Evolutionary conservation across 2,113 vertebrate genomes (phyloP).

Genomic region (Takifugu flavidus): DNA sequence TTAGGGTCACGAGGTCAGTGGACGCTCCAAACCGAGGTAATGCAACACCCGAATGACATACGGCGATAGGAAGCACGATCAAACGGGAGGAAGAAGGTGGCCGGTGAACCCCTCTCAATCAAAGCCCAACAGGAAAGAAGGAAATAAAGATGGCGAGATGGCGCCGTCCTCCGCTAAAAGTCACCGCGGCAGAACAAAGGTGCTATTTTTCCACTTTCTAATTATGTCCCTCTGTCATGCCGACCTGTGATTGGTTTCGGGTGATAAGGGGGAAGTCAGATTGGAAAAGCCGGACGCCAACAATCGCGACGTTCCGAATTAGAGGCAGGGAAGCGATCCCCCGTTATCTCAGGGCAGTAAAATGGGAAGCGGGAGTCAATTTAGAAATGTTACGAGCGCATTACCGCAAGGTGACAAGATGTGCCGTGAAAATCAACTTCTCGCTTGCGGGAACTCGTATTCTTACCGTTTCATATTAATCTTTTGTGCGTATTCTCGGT

Average conservation of each 20-base stretch:
- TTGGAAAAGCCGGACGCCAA: slow-evolving; percentile 46
- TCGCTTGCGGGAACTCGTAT: slow-evolving; percentile 26
- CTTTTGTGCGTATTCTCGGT: slow-evolving; percentile 48
- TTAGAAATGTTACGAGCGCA: slow-evolving; percentile 48
- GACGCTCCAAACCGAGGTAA: no score
- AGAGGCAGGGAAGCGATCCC: slow-evolving; percentile 40
- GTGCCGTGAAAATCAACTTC: slow-evolving; percentile 31
- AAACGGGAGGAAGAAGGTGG: no score
- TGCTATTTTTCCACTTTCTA: slow-evolving; percentile 60
- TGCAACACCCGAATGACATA: no score
- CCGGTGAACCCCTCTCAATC: background rate
- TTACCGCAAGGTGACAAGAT: slow-evolving; percentile 49
- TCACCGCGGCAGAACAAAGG: slow-evolving; percentile 36
- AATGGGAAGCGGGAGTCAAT: slow-evolving; percentile 37
- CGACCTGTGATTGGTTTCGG: slow-evolving; percentile 61
- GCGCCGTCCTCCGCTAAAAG: slow-evolving; percentile 17
- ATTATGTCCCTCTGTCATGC: slow-evolving; percentile 68
- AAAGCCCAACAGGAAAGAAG: background rate
- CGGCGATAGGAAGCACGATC: no score
- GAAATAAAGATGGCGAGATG: slow-evolving; percentile 4
- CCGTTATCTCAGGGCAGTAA: slow-evolving; percentile 51
- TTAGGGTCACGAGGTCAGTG: no score
- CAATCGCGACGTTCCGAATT: slow-evolving; percentile 60
- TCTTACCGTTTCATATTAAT: slow-evolving; percentile 12
- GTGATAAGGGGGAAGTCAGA: slow-evolving; percentile 53